phyloP scores from a whole-genome alignment of 1,140 invertebrate species.

The Magallana gigas region DNA sequence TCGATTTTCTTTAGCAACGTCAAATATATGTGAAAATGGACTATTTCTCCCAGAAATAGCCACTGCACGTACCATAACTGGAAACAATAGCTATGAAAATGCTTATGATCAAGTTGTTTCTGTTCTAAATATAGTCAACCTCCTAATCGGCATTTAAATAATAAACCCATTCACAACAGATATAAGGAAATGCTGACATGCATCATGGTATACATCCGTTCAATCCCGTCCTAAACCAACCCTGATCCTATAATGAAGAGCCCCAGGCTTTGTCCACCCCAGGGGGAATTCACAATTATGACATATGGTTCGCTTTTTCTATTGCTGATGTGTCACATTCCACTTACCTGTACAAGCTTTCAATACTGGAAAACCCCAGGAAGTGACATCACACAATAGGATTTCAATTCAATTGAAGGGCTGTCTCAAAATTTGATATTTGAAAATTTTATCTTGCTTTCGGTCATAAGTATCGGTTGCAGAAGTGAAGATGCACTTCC shows the following conservation, averaged over 20 bases:
- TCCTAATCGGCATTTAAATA: neutral
- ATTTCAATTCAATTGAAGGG: neutral
- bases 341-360: constrained; percentile 28
- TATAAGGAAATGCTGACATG: constrained; percentile 24
- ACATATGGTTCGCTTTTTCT: constrained; percentile 10
- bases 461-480: too few relatives aligned
- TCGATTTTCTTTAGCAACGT: neutral
- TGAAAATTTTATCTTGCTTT: too few relatives aligned
- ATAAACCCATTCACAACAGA: neutral
- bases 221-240: neutral
- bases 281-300: neutral
- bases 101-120: neutral
- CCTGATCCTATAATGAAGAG: neutral
- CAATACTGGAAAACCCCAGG: constrained; percentile 37
- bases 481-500: too few relatives aligned
- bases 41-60: neutral
- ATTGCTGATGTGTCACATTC: constrained; percentile 56
- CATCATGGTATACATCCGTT: neutral
- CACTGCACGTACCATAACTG: neutral
- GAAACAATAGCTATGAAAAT: neutral
- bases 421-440: constrained; percentile 8
- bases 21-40: neutral
- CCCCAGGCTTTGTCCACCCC: neutral
- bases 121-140: neutral
- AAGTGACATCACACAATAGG: constrained; percentile 53